These are phyloP conservation scores for Melospiza melodia DNA, from an alignment of 2,113 vertebrate species.

Conservation along the genomic window DNA sequence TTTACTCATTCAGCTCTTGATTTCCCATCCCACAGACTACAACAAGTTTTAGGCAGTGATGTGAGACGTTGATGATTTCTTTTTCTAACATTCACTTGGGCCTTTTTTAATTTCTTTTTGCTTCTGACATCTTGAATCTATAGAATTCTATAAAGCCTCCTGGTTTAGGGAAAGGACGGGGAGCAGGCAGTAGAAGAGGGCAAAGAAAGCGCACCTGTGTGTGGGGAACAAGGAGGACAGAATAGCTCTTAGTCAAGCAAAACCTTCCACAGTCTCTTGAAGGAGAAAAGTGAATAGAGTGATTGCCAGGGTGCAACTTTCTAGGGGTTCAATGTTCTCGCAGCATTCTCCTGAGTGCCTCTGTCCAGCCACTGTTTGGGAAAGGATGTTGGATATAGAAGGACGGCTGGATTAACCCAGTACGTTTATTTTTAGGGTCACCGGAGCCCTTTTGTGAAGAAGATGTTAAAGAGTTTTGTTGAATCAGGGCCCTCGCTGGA, in stretches of 20 bases:
- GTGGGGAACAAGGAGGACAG: not conserved
- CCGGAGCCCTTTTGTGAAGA: not conserved
- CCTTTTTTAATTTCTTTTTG: not conserved
- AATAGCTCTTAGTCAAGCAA: not conserved
- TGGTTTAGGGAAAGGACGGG: not conserved
- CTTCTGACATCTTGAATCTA: not conserved
- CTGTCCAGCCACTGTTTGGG: not conserved
- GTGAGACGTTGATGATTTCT: not conserved
- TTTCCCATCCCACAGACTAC: not conserved
- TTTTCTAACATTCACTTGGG: not conserved
- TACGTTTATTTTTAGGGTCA: not conserved
- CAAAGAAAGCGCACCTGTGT: not conserved
- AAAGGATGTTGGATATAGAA: not conserved
- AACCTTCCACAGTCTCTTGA: not conserved
- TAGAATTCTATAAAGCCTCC: not conserved
- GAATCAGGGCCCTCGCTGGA: not conserved
- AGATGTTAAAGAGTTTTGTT: not conserved
- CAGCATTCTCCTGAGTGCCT: not conserved
- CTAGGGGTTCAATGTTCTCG: not conserved
- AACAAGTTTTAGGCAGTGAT: not conserved
- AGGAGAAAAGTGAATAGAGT: not conserved
- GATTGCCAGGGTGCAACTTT: not conserved
- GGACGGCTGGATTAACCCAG: not conserved
- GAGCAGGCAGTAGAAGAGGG: not conserved
- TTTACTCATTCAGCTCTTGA: not conserved